Percentiles rank a stretch among this genome's conserved stretches.
phyloP scores from a whole-genome alignment of 2,888 invertebrate species.

The Agonopterix alstromeriana region DNA sequence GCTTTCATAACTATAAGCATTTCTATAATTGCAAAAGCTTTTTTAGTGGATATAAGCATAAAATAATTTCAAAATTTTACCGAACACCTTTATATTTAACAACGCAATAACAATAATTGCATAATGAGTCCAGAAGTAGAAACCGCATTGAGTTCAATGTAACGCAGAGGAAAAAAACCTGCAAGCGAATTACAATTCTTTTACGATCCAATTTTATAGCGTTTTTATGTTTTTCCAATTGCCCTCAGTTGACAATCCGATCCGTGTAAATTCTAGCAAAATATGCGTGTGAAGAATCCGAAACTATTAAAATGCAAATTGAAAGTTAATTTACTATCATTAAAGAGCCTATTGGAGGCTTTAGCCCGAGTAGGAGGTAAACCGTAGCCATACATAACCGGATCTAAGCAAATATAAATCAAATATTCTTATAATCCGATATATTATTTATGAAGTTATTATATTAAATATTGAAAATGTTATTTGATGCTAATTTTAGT shows the following conservation, averaged over 20 bases:
- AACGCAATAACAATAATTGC: conserved; percentile 18
- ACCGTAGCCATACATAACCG: background rate
- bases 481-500: conserved; percentile 6
- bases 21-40: background rate
- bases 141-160: conserved; percentile 24
- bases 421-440: conserved; percentile 6
- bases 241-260: conserved; percentile 61
- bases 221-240: conserved; percentile 69
- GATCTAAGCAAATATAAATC: conserved; percentile 7
- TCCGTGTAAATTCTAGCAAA: conserved; percentile 66
- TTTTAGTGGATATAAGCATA: background rate
- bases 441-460: background rate
- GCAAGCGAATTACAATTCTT: conserved; percentile 56
- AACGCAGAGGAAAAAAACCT: conserved; percentile 40
- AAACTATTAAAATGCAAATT: conserved; percentile 65
- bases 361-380: conserved; percentile 5
- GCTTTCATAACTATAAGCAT: too few relatives aligned
- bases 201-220: conserved; percentile 68
- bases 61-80: conserved; percentile 7
- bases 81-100: conserved; percentile 8
- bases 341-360: conserved; percentile 20
- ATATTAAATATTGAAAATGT: background rate
- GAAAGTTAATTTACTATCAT: conserved; percentile 34
- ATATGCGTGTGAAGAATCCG: conserved; percentile 49
- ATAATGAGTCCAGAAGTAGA: conserved; percentile 25